Evolutionary conservation across 2,113 vertebrate species (phyloP), one percentile per base, ranked within the genome.

Genomic region (Misgurnus anguillicaudatus): DNA sequence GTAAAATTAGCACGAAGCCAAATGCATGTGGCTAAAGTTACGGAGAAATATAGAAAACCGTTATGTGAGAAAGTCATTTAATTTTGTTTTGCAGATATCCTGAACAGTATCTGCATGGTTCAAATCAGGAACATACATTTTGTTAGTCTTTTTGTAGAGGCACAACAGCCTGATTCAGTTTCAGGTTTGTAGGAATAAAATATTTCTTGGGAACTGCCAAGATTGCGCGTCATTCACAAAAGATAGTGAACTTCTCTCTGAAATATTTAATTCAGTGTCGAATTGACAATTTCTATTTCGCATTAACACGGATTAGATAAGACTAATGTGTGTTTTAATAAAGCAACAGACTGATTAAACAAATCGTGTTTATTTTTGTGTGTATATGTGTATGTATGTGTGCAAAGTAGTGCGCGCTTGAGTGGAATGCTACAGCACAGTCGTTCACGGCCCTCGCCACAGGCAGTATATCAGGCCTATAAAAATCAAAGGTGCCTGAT

Each of bases 401-500:
- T 67, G 66, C 71, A 75, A 65, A 71, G 14, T 83, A 88, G 75
- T 85, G 87, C 85, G 85, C 63, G 80, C 51, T 31, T 77, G 80
- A 71, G 60, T 85, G 77, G 70, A 81, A 85, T 82, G 81, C 81
- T 81, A 66, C 75, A 85, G 83, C 75, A 70, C 45, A 66, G 73
- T 73, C 85, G 75, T 91, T 89, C 89, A 89, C 86, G 86, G 86
- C 87, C 85, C 87, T 89, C 86, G 87, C 88, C 86, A 90, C 91
- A 89, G 90, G 92, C 91, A 90, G 90, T 94, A 94, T 95, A 94
- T 93, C 90, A 92, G 85, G 87, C 86, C 92, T 90, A 94, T 95
- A 95, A 94, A 90, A 94, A 93, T 85, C 85, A 90, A 91, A 92
- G 89, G 86, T 87, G 89, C 89, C 90, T 92, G 87, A 90, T 94